Base-by-base conservation (phyloP, 1,140 invertebrate species). In the Ostrea edulis region DNA sequence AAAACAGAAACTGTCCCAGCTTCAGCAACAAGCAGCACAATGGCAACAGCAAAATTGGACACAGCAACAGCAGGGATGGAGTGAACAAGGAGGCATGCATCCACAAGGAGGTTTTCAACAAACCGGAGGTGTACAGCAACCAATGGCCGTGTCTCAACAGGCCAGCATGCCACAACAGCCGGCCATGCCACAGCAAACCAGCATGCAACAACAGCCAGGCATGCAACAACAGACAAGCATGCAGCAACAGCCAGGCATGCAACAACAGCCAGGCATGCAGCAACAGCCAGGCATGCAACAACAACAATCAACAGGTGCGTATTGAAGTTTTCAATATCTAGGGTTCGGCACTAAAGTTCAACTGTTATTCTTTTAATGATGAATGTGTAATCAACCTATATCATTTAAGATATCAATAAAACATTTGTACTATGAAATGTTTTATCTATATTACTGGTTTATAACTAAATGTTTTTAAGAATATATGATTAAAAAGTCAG, bases 1-100 rank as follows among this genome's bases (percentile, higher is more conserved):
- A 77, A 77, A 77, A 14, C 68, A 29, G 68, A 77, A 77, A 77
- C 14, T 77, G 29, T 29, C 68, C 14, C 68, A 77, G 25, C 68
- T 77, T 4, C 68, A 77, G 68, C 68, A 77, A 29, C 68, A 77
- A 77, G 68, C 68, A 11, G 68, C 68, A 77, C 68, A 77, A 77
- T 77, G 68, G 68, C 68, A 71, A 29, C 65, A 71, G 65, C 65
- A 77, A 14, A 77, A 22, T 35, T 77, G 68, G 68, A 77, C 68
- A 77, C 68, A 77, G 68, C 65, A 71, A 25, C 68, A 77, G 12
- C 68, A 77, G 22, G 29, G 68, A 25, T 77, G 68, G 68, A 25
- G 68, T 62, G 17, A 62, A 62, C 55, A 62, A 62, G 29, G 29
- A 29, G 68, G 68, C 68, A 77, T 25, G 68, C 25, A 77, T 3